A percentile compares a stretch with the other conserved stretches of the same genome.
Conservation (phyloP, 2,113 vertebrate species). For the Mesembrinibis cayennensis region DNA sequence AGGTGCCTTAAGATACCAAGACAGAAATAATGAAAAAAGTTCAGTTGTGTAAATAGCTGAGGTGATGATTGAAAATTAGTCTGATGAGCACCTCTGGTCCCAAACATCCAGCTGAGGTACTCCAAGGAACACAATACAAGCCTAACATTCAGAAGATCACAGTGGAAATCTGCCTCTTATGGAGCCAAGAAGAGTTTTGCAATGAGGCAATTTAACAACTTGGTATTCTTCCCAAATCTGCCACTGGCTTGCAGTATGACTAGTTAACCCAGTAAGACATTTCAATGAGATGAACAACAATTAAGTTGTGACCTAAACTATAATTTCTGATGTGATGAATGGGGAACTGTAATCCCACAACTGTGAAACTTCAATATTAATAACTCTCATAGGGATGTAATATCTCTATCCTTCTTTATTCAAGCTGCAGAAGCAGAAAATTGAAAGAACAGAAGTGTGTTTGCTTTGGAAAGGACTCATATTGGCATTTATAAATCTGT, state of each 20-base stretch:
- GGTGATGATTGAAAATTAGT: not conserved
- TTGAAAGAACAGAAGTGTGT: not conserved
- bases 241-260: not conserved
- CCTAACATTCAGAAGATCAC: not conserved
- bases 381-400: not conserved
- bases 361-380: not conserved
- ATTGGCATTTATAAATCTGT: constrained; percentile 38
- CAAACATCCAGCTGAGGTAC: not conserved
- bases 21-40: not conserved
- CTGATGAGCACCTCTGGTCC: not conserved
- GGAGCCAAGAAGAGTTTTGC: not conserved
- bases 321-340: not conserved
- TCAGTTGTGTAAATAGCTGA: not conserved
- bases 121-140: not conserved
- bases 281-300: not conserved
- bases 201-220: not conserved
- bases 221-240: not conserved
- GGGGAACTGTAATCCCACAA: not conserved
- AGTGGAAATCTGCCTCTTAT: not conserved
- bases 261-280: not conserved
- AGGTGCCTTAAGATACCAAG: not conserved
- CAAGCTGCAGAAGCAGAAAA: constrained; percentile 28
- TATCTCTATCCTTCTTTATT: not conserved
- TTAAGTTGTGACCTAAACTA: not conserved
- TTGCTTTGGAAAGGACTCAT: constrained; percentile 36